A percentile compares a stretch with the other conserved stretches of the same genome.
Evolutionary conservation across 1,140 invertebrate species (phyloP).

Genomic region (Berghia stephanieae): DNA sequence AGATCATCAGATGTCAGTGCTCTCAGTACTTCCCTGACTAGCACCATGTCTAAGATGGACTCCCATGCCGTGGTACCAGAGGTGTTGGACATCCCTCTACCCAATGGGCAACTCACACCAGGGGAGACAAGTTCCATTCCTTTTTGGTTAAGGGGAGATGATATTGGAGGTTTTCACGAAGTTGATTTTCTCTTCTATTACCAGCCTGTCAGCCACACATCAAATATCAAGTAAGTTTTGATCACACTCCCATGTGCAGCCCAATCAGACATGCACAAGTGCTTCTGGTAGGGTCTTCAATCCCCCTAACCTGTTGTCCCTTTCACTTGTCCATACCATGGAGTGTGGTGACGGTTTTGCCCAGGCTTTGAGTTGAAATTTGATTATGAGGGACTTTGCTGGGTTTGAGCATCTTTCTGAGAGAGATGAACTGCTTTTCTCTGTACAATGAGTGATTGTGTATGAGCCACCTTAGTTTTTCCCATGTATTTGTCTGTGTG

Average conservation of each 20-base stretch:
- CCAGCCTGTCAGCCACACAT: conserved; percentile 69
- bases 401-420: too few species aligned
- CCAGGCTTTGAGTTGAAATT: too few species aligned
- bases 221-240: conserved; percentile 58
- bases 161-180: conserved; percentile 72
- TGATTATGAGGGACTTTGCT: too few species aligned
- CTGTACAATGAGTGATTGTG: too few species aligned
- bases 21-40: conserved; percentile 10
- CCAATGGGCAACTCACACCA: conserved; percentile 67
- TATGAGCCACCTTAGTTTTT: too few species aligned
- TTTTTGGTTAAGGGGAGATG: conserved; percentile 77
- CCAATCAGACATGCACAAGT: too few species aligned
- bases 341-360: too few species aligned
- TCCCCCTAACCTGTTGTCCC: too few species aligned
- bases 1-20: conserved; percentile 23
- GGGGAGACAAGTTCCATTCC: conserved; percentile 71
- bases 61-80: conserved; percentile 34
- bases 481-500: too few species aligned
- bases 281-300: too few species aligned
- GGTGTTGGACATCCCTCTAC: conserved; percentile 51
- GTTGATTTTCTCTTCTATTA: conserved; percentile 81
- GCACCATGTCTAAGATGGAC: conserved; percentile 6
- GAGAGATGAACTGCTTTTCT: too few species aligned
- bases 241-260: conserved; percentile 10
- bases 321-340: too few species aligned